Evolutionary conservation across 2,113 vertebrate genomes (phyloP).

Genomic region (Limanda limanda): DNA sequence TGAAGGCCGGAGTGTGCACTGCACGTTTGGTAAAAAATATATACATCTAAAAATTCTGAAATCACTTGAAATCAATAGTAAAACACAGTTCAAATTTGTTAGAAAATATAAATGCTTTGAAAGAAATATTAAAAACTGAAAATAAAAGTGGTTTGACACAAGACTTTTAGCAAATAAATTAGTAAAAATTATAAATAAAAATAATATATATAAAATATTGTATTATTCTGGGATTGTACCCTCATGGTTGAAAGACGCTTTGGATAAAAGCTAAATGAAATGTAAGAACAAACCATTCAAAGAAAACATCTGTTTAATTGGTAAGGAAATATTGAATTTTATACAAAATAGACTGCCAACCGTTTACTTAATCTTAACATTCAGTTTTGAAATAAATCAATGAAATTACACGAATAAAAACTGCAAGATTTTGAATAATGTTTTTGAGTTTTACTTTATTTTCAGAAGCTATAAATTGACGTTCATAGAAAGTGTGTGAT

Average conservation of each 20-base stretch:
- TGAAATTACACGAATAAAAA: neutral
- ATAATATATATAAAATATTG: too few species aligned
- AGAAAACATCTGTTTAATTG: neutral
- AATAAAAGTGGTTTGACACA: too few species aligned
- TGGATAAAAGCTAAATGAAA: too few species aligned
- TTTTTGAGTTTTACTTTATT: neutral
- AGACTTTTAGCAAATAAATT: too few species aligned
- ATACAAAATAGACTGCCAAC: neutral
- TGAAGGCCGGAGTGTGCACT: conserved; percentile 36
- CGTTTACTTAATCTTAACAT: neutral
- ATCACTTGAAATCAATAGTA: too few species aligned
- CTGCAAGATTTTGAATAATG: too few species aligned
- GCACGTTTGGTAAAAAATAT: neutral
- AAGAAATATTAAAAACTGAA: neutral
- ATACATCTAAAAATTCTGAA: neutral
- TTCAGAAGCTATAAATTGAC: neutral
- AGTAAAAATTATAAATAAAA: neutral
- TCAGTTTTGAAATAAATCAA: neutral
- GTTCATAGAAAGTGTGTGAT: neutral
- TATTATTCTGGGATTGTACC: too few species aligned
- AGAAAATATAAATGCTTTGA: too few species aligned
- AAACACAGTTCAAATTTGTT: too few species aligned
- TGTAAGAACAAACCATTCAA: neutral
- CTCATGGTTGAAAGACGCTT: too few species aligned
- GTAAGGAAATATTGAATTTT: neutral